Percentiles rank a stretch among this genome's conserved stretches.
Conservation (phyloP, 2,797 vertebrate genomes). For the Galagoides demidoff region DNA sequence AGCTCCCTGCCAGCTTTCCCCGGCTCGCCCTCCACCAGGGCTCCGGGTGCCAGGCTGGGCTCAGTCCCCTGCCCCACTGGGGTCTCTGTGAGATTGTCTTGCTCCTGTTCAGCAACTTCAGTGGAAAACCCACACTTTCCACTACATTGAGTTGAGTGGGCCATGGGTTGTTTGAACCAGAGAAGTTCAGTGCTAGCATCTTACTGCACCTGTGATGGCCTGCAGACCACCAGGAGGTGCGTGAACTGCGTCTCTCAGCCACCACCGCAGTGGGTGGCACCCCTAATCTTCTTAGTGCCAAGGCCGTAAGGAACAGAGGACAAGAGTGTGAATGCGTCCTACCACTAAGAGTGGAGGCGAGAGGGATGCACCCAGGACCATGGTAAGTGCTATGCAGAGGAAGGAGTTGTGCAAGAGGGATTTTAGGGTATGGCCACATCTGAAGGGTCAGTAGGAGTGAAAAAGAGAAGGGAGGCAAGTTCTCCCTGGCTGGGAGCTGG, state of each 20-base stretch:
- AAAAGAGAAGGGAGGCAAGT: fast-evolving
- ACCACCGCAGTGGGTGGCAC: fast-evolving
- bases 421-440: no score
- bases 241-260: fast-evolving
- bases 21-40: background rate
- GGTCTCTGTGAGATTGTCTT: background rate
- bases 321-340: background rate
- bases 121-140: background rate
- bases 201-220: background rate
- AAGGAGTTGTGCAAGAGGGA: fast-evolving
- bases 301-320: background rate
- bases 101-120: background rate
- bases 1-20: background rate
- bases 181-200: fast-evolving
- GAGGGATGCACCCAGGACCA: fast-evolving
- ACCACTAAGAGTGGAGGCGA: no score
- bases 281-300: background rate
- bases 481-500: no score
- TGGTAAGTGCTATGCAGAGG: background rate
- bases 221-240: background rate
- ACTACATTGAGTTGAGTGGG: fast-evolving
- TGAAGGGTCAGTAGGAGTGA: background rate
- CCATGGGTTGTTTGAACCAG: background rate
- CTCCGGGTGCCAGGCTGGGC: fast-evolving
- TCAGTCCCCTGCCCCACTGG: no score